These are phyloP conservation scores for Ispidina lecontei DNA, from an alignment of 2,797 vertebrate species.

Conservation along the genomic window DNA sequence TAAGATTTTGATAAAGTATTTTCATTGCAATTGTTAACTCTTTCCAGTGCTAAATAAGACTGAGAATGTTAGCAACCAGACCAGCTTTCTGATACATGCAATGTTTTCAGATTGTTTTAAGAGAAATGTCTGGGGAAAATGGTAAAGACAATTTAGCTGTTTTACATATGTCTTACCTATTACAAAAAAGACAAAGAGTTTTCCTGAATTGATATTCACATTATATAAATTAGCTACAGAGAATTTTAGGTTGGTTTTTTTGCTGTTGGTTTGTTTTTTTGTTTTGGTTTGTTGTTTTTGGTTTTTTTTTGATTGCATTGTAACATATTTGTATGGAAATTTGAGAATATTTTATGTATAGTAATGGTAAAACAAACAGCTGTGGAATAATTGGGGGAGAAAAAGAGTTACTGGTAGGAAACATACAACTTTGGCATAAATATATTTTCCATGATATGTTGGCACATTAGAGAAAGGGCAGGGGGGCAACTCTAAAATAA, in stretches of 20 bases:
- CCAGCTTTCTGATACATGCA: not conserved
- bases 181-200: constrained; percentile 68
- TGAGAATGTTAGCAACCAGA: not conserved
- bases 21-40: constrained; percentile 11
- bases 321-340: constrained; percentile 55
- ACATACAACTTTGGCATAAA: constrained; percentile 1
- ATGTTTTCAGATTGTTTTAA: constrained; percentile 44
- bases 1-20: constrained; percentile 30
- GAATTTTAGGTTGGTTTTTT: not conserved
- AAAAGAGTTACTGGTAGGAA: constrained; percentile 29
- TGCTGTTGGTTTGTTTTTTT: no score
- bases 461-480: constrained; percentile 16
- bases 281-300: not conserved
- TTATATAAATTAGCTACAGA: constrained; percentile 67
- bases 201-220: constrained; percentile 70
- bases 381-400: constrained; percentile 25
- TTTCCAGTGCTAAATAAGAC: constrained; percentile 20
- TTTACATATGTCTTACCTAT: constrained; percentile 69
- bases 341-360: constrained; percentile 69
- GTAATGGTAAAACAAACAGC: constrained; percentile 69
- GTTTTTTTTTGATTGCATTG: not conserved
- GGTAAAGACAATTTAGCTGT: constrained; percentile 53
- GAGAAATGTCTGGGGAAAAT: constrained; percentile 44
- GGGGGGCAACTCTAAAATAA: constrained; percentile 33
- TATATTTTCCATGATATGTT: constrained; percentile 10